These are phyloP conservation scores for Pandemis corylana DNA, from an alignment of 2,888 invertebrate species.

Conservation along the genomic window DNA sequence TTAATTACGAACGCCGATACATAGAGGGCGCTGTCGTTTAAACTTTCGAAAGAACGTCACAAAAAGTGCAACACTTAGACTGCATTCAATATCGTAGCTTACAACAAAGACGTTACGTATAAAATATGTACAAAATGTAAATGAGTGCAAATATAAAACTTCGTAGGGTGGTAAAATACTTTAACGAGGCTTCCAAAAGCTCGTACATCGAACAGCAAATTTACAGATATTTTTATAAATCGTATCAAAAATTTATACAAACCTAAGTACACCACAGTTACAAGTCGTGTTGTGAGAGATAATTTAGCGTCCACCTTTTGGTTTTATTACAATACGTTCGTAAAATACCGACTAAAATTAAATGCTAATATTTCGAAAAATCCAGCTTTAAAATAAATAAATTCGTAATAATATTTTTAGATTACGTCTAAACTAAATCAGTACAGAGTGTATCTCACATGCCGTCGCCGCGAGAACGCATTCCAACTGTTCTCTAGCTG, in stretches of 20 bases:
- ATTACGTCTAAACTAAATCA: constrained; percentile 21
- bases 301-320: neutral
- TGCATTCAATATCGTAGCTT: constrained; percentile 48
- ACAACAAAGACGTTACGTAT: constrained; percentile 49
- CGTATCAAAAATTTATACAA: constrained; percentile 40
- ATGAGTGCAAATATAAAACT: constrained; percentile 36
- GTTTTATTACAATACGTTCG: constrained; percentile 6
- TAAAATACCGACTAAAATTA: constrained; percentile 14
- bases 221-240: constrained; percentile 37
- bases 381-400: constrained; percentile 37
- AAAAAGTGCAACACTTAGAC: constrained; percentile 51
- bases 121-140: constrained; percentile 55
- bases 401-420: constrained; percentile 29
- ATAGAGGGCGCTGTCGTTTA: constrained; percentile 28
- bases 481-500: constrained; percentile 11
- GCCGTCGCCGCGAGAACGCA: neutral
- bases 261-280: constrained; percentile 22
- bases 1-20: constrained; percentile 1
- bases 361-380: neutral
- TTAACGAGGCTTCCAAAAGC: constrained; percentile 21
- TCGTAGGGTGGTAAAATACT: constrained; percentile 27
- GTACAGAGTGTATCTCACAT: constrained; percentile 33
- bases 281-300: constrained; percentile 7
- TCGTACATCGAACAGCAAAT: constrained; percentile 37
- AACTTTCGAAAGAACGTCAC: constrained; percentile 8